Conservation (phyloP, 2,888 invertebrate genomes). For the Athrips mouffetella region DNA sequence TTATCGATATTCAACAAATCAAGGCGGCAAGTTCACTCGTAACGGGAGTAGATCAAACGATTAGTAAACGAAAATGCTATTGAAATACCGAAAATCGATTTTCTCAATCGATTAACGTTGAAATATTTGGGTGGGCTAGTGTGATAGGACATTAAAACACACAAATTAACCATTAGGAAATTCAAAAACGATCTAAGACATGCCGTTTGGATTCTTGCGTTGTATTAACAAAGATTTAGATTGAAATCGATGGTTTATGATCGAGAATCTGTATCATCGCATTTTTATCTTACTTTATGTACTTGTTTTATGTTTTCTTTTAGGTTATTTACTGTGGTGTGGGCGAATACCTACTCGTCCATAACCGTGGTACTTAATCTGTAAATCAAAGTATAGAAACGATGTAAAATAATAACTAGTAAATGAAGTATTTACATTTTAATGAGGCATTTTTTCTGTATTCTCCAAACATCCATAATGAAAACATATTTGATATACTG, state of each 20-base stretch:
- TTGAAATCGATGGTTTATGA: slow-evolving; percentile 35
- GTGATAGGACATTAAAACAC: slow-evolving; percentile 31
- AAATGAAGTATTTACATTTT: too few relatives aligned
- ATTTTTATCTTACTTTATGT: slow-evolving; percentile 6
- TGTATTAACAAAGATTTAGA: slow-evolving; percentile 33
- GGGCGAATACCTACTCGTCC: too few relatives aligned
- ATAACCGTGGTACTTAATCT: too few relatives aligned
- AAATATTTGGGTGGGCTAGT: slow-evolving; percentile 48
- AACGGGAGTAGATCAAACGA: slow-evolving; percentile 59
- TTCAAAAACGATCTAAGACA: slow-evolving; percentile 33
- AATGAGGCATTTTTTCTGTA: too few relatives aligned
- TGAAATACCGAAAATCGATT: slow-evolving; percentile 46
- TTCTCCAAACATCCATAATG: too few relatives aligned
- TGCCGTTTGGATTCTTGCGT: slow-evolving; percentile 43
- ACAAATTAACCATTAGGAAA: slow-evolving; percentile 42
- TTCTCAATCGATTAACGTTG: slow-evolving; percentile 48
- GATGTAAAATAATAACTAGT: too few relatives aligned
- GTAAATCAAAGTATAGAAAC: not conserved
- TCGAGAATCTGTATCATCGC: slow-evolving; percentile 10
- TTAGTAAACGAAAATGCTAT: slow-evolving; percentile 40
- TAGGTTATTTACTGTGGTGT: not conserved
- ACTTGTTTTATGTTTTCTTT: slow-evolving; percentile 3
- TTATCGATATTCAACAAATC: slow-evolving; percentile 61
- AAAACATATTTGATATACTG: too few relatives aligned
- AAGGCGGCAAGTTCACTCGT: slow-evolving; percentile 53